Evolutionary conservation across 1,140 invertebrate genomes (phyloP).

Genomic region (Drosophila ohnishii): DNA sequence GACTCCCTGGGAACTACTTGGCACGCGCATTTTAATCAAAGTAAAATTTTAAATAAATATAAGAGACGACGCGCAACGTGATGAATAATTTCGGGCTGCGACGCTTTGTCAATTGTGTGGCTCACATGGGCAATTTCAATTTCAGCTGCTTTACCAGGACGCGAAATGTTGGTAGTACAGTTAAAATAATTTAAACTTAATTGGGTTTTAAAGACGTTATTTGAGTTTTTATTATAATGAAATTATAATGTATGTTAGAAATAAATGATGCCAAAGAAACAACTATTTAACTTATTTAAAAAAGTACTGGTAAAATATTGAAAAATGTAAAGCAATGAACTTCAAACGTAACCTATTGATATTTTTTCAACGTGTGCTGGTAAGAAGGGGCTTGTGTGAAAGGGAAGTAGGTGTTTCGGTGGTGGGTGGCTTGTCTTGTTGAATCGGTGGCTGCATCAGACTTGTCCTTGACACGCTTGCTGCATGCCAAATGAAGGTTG

Average conservation of each 20-base stretch:
- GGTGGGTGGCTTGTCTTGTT: conserved; percentile 8
- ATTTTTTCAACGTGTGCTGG: conserved; percentile 8
- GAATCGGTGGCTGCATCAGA: conserved; percentile 47
- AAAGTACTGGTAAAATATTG: not conserved
- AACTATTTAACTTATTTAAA: not conserved
- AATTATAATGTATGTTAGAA: not conserved
- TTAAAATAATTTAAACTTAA: not conserved
- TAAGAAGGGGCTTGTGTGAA: not conserved
- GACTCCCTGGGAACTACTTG: conserved; percentile 56
- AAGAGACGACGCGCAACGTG: conserved; percentile 44
- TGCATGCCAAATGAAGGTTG: conserved; percentile 71
- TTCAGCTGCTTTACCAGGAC: conserved; percentile 36
- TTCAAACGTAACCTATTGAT: not conserved
- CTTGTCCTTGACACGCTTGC: conserved; percentile 70
- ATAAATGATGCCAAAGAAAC: not conserved
- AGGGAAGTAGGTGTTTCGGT: not conserved
- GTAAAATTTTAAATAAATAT: conserved; percentile 79
- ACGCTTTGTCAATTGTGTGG: conserved; percentile 49
- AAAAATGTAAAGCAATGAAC: not conserved
- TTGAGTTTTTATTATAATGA: not conserved
- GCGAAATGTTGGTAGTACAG: not conserved
- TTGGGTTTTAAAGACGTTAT: not conserved
- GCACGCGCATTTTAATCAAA: conserved; percentile 74
- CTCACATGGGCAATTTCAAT: conserved; percentile 63
- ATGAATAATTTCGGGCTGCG: conserved; percentile 65